phyloP scores from a whole-genome alignment of 64 coral and sea anemone species.

The Acropora yongei region DNA sequence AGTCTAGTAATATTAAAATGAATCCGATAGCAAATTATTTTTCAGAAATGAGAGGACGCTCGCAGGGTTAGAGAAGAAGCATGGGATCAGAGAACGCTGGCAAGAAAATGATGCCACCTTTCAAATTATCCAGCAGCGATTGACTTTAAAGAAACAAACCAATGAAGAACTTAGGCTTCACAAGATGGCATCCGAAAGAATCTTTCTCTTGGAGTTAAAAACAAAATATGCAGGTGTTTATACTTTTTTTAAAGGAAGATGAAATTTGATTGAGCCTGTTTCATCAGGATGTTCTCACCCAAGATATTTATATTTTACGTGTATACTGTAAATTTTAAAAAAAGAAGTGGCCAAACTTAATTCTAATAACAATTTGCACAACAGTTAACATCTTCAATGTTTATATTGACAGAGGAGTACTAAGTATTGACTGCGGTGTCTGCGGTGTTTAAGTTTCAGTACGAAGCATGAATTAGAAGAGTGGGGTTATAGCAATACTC shows the following conservation, averaged over 20 bases:
- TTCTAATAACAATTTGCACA: background rate
- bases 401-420: background rate
- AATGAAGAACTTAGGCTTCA: background rate
- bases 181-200: slow-evolving; percentile 36
- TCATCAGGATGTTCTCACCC: background rate
- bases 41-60: too few relatives aligned
- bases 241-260: background rate
- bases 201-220: slow-evolving; percentile 46
- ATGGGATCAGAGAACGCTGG: too few relatives aligned
- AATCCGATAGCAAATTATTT: too few relatives aligned
- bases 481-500: background rate
- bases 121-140: slow-evolving; percentile 11
- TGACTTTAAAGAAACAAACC: background rate
- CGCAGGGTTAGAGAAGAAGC: too few relatives aligned
- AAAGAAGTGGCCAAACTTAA: background rate
- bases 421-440: background rate
- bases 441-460: background rate
- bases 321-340: background rate
- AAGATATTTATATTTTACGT: background rate
- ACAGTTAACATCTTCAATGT: background rate
- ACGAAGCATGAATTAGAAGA: background rate
- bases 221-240: slow-evolving; percentile 51
- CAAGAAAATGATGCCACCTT: background rate
- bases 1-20: too few relatives aligned
- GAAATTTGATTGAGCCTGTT: background rate